Evolutionary conservation across 1,140 invertebrate species (phyloP).

Genomic region (Triops cancriformis): DNA sequence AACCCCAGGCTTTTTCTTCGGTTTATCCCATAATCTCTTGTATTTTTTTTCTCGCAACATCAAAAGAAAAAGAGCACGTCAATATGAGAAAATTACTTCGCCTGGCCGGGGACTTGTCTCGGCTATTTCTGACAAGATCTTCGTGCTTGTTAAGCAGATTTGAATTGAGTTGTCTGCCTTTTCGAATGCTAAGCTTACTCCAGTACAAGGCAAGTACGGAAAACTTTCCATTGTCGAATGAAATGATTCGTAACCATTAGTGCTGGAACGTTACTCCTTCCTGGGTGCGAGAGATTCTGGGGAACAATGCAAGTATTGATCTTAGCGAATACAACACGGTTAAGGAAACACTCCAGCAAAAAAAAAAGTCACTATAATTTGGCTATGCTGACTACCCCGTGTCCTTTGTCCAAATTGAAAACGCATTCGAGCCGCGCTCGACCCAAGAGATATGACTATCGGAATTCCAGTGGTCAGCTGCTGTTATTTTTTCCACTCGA

Average conservation of each 20-base stretch:
- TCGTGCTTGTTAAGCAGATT: background rate
- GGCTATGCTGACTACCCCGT: background rate
- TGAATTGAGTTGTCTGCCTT: background rate
- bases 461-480: background rate
- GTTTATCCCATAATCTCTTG: no score
- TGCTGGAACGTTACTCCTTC: background rate
- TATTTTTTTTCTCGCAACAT: no score
- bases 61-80: no score
- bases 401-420: slow-evolving; percentile 9
- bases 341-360: background rate
- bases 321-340: no score
- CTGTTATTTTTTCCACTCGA: background rate
- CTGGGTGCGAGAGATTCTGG: background rate
- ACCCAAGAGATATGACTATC: background rate
- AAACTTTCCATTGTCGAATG: background rate
- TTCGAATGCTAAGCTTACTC: background rate
- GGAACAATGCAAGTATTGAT: slow-evolving; percentile 1
- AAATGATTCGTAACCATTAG: background rate
- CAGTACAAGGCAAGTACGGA: background rate
- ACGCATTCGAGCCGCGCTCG: background rate
- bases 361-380: background rate
- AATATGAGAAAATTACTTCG: no score
- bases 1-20: no score
- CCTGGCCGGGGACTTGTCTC: no score
- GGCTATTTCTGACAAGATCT: no score